Conservation (phyloP, 1,140 invertebrate genomes). For the Eriocheir sinensis region DNA sequence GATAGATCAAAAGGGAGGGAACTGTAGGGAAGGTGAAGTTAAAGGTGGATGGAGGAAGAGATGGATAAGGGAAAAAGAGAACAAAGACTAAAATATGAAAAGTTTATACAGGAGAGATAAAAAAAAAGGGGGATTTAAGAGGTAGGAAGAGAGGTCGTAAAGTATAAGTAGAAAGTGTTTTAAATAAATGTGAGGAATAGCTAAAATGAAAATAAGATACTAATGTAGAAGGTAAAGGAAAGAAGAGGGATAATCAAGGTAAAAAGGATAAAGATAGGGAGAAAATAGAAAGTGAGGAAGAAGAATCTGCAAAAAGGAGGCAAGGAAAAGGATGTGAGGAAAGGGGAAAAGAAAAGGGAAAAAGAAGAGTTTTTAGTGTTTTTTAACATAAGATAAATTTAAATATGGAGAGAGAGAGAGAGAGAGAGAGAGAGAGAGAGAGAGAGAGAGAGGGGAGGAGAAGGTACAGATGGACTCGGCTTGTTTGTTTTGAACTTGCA, state of each 20-base stretch:
- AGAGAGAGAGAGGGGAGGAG: background rate
- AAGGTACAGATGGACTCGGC: background rate
- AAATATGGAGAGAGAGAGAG: background rate
- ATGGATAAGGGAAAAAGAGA: background rate
- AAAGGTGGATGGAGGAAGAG: background rate
- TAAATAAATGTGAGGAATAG: too few species aligned
- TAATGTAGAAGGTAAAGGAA: background rate
- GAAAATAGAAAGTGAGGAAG: background rate
- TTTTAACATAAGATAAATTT: background rate
- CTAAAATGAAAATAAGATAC: too few species aligned
- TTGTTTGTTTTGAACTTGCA: conserved; percentile 3
- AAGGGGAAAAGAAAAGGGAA: background rate
- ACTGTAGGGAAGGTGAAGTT: too few species aligned
- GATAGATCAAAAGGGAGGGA: background rate
- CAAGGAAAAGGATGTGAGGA: background rate
- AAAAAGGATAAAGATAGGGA: background rate
- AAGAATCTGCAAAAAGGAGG: background rate
- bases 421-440: background rate
- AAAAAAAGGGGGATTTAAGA: too few species aligned
- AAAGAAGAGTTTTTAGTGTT: too few species aligned
- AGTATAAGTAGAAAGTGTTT: too few species aligned
- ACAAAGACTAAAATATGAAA: too few species aligned
- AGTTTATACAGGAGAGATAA: too few species aligned
- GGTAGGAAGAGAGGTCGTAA: too few species aligned
- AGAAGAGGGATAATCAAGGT: background rate